Base-by-base conservation (phyloP, 2,113 vertebrate genomes). In the Heterochromis multidens region DNA sequence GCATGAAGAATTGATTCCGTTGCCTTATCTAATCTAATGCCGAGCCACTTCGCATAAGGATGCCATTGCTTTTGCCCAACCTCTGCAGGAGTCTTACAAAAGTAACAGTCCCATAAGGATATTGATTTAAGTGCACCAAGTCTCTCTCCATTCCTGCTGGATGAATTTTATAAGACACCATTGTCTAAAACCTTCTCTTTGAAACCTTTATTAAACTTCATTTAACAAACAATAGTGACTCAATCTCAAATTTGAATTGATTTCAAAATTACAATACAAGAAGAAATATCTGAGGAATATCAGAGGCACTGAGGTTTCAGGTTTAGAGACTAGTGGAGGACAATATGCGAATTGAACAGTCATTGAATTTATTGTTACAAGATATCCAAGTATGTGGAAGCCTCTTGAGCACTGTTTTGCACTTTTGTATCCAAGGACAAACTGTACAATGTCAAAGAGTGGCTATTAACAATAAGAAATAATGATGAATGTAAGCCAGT, bases 401-500 rank as follows among this genome's bases (percentile, higher is more conserved):
- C 27, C 70, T 74, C 46, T 74, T n/a, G 19, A 74, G 19, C 19
- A 54, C 70, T 74, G 0, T 46, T 33, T 35, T 52, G 77, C 21
- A 57, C 35, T 27, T 83, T 52, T 19, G 31, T 84, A 43, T 61
- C 33, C 70, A 77, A 83, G 60, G 83, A 49, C 82, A 79, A 65
- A 78, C 40, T 7, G 43, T 14, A 74, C 61, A 54, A 35, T 65
- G 7, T 19, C 60, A 37, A 46, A 43, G 21, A 43, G 33, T 29
- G 8, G 40, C 37, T 54, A 54, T 61, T 77, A 87, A 78, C 58
- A 37, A 33, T 27, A 4, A 72, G 19, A 70, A 23, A 11, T 67
- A 5, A 83, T 86, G 79, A 89, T 88, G 81, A 90, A 90, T 82
- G 87, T 79, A 76, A 83, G 82, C 60, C 80, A 23, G 83, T 59